Base-by-base conservation (phyloP, 2,113 vertebrate species). In the Noturus placidus region DNA sequence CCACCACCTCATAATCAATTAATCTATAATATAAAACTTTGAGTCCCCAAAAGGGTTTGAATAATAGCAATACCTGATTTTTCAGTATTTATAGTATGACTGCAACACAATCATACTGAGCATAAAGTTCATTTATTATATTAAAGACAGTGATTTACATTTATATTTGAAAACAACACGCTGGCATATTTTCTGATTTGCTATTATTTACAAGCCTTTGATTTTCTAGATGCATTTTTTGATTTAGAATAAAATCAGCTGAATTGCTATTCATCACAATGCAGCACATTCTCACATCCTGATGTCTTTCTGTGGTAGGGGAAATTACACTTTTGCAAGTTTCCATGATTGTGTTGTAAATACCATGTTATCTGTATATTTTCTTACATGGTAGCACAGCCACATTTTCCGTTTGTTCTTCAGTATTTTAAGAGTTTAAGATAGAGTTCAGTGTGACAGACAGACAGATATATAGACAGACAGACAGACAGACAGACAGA, bases 11-110 rank as follows among this genome's bases (percentile, higher is more conserved):
- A 90, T 92, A 94, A 95, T 95, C 94, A 95, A 95, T 95, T 92
- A 94, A 95, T 95, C 94, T 92, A 95, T 95, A 94, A 93, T 92
- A 91, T 91, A 93, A 95, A 93, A 84, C 83, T 82, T 63, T 82
- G 90, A 50, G 90, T 88, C 91, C 94, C 83, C 56, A 89, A 88
- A 46, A 80, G 87, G 59, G 85, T 92, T 89, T 90, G 59, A 77
- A 15, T 81, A 82, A 90, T 65, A 79, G 82, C 11, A 25, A n/a
- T 61, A 35, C 8, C 15, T 77, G 70, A 59, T 52, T 9, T 79
- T 69, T 61, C 19, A 22, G 22, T 52, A 74, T 77, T 46, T 56
- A 9, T 22, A 46, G 42, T 46, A 46, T 46, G 10, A 63, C 33
- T n/a, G 46, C 33, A 57, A 17, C 11, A 38, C 22, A 59, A 57